Conservation (phyloP, 1,140 invertebrate species). For the Pseudomyrmex cubaensis region DNA sequence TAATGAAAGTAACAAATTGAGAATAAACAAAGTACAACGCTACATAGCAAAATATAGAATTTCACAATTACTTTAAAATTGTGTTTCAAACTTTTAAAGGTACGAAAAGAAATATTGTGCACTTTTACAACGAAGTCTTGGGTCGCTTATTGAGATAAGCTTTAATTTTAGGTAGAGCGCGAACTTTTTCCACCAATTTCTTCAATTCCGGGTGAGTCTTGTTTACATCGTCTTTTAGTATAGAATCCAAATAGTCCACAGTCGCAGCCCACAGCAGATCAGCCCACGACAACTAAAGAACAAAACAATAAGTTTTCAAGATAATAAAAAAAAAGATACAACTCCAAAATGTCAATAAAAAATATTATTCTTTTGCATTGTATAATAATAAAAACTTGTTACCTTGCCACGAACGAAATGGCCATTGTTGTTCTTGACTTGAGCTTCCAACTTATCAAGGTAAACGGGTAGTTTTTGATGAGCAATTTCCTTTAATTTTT, state of each 20-base stretch:
- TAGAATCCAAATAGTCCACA: neutral
- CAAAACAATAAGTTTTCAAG: neutral
- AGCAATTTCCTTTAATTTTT: constrained; percentile 15
- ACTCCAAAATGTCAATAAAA: neutral
- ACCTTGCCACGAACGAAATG: constrained; percentile 61
- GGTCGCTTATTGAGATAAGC: constrained; percentile 88
- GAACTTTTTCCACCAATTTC: constrained; percentile 76
- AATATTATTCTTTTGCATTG: neutral
- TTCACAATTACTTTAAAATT: no score
- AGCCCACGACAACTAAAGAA: constrained; percentile 58
- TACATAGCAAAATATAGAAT: no score
- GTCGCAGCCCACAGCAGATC: constrained; percentile 37
- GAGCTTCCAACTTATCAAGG: constrained; percentile 52
- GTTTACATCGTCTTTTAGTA: neutral
- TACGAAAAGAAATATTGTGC: no score
- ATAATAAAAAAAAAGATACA: neutral
- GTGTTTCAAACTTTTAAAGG: no score
- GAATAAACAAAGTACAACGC: no score
- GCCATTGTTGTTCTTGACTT: constrained; percentile 64
- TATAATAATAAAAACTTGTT: neutral
- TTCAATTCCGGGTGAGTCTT: constrained; percentile 57
- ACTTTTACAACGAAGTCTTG: constrained; percentile 84
- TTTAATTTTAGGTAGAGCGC: constrained; percentile 87
- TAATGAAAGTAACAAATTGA: no score
- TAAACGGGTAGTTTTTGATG: constrained; percentile 17